Conservation (phyloP, 2,888 invertebrate species). For the Altica lythri region DNA sequence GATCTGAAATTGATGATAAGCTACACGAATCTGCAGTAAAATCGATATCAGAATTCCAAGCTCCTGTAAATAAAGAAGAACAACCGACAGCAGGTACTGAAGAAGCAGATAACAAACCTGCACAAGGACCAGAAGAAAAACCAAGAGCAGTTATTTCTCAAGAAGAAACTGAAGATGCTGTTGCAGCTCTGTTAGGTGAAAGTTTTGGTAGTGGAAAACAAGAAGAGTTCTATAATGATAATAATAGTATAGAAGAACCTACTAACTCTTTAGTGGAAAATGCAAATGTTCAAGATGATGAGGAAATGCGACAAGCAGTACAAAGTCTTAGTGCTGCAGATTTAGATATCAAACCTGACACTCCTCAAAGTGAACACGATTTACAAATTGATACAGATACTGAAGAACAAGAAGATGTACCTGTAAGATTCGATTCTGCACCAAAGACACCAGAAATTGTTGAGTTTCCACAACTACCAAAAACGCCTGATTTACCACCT, state of each 20-base stretch:
- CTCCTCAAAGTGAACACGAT: conserved; percentile 83
- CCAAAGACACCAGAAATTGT: conserved; percentile 26
- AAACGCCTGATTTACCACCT: conserved; percentile 62
- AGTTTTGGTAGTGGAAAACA: conserved; percentile 72
- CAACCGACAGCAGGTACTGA: conserved; percentile 43
- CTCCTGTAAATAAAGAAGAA: conserved; percentile 45
- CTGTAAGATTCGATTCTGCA: conserved; percentile 54
- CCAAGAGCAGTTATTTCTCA: conserved; percentile 84
- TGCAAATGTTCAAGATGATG: conserved; percentile 80
- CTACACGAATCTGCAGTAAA: conserved; percentile 81
- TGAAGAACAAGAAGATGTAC: conserved; percentile 71
- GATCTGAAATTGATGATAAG: conserved; percentile 67
- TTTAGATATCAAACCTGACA: conserved; percentile 79
- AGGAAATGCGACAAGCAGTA: conserved; percentile 83
- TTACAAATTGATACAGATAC: conserved; percentile 85
- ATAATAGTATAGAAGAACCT: conserved; percentile 57
- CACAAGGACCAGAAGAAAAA: conserved; percentile 67
- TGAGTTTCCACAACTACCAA: conserved; percentile 49
- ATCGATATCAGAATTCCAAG: conserved; percentile 70
- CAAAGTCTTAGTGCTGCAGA: conserved; percentile 74
- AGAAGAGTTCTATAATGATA: conserved; percentile 61
- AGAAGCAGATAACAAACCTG: conserved; percentile 42
- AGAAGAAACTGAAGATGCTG: conserved; percentile 91
- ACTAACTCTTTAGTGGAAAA: conserved; percentile 62
- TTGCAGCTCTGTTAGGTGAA: conserved; percentile 84